phyloP scores from a whole-genome alignment of 2,113 vertebrate genomes.

The Colinus virginianus region DNA sequence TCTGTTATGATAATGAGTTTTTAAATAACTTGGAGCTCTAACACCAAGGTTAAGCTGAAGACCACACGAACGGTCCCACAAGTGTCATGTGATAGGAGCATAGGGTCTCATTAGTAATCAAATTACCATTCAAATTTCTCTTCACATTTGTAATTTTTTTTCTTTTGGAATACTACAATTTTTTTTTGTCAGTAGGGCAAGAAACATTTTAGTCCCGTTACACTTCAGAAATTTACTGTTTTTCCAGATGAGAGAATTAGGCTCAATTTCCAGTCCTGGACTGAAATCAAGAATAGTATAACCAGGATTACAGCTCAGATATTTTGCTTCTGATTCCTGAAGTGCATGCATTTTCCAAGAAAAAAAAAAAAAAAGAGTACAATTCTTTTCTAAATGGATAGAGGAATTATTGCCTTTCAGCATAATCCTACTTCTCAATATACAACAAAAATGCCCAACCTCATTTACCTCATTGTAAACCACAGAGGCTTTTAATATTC shows the following conservation, averaged over 20 bases:
- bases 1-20: constrained; percentile 18
- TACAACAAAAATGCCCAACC: neutral
- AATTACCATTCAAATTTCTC: neutral
- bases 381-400: neutral
- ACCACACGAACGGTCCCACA: neutral
- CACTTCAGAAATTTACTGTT: neutral
- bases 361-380: neutral
- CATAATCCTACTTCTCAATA: neutral
- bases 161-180: neutral
- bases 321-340: neutral
- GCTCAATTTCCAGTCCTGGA: neutral
- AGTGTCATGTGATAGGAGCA: neutral
- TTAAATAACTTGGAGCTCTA: constrained; percentile 20
- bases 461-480: neutral
- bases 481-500: neutral
- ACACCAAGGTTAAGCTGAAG: neutral
- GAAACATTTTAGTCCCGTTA: neutral
- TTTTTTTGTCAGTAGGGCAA: neutral
- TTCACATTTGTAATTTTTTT: neutral
- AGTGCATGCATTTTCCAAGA: neutral
- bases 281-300: neutral
- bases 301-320: neutral
- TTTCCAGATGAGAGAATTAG: neutral
- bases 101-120: neutral
- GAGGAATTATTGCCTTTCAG: constrained; percentile 11